phyloP scores from a whole-genome alignment of 2,888 invertebrate species.

The Aphidoletes aphidimyza region DNA sequence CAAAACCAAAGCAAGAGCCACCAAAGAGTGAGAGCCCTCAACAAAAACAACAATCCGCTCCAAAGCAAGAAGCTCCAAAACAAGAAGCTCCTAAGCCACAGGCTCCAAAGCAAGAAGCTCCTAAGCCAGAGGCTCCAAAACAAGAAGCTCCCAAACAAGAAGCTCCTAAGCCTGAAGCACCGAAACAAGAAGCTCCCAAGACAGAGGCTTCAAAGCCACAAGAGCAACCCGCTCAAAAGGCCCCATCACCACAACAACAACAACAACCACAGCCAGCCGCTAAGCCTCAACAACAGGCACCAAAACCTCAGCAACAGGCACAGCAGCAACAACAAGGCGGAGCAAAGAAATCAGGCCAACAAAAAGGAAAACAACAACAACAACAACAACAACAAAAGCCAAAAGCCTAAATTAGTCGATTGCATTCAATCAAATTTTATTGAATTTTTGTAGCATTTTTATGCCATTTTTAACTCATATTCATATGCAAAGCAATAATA shows the following conservation, averaged over 20 bases:
- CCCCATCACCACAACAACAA: not conserved
- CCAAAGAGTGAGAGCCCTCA: not conserved
- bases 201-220: not conserved
- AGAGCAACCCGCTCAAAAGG: not conserved
- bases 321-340: not conserved
- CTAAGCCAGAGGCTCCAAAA: not conserved
- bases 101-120: not conserved
- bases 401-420: not conserved
- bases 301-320: constrained; percentile 11
- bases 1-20: not conserved
- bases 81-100: not conserved
- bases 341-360: constrained; percentile 7
- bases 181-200: not conserved
- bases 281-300: not conserved
- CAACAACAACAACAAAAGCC: constrained; percentile 51
- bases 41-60: not conserved
- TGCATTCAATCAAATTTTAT: not conserved
- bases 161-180: not conserved
- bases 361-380: constrained; percentile 47
- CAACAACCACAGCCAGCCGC: constrained; percentile 17
- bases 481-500: not conserved
- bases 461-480: not conserved
- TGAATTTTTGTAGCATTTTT: not conserved
- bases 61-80: not conserved
- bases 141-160: not conserved